A percentile compares a stretch with the other conserved stretches of the same genome.
Conservation (phyloP, 2,888 invertebrate species). For the Clostera curtula region DNA sequence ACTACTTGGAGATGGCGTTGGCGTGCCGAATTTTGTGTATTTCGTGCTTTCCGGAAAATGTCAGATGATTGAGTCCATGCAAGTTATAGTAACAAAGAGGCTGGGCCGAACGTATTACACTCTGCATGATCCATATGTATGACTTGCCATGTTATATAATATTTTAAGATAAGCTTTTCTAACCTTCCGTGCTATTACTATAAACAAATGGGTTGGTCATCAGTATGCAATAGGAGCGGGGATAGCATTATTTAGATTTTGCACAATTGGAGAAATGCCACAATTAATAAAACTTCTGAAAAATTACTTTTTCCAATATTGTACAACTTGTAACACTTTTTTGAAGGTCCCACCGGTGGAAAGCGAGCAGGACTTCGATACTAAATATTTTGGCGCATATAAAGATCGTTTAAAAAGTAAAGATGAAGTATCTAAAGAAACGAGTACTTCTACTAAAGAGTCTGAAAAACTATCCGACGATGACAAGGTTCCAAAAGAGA, state of each 20-base stretch:
- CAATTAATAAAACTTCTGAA: no score
- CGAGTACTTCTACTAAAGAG: conserved; percentile 8
- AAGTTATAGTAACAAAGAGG: conserved; percentile 46
- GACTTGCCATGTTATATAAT: no score
- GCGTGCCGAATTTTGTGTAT: conserved; percentile 65
- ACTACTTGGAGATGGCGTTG: conserved; percentile 67
- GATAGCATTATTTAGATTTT: no score
- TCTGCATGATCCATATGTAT: conserved; percentile 64
- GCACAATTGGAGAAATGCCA: no score
- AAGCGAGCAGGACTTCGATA: conserved; percentile 60
- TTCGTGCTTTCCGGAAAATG: conserved; percentile 76
- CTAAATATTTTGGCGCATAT: conserved; percentile 58
- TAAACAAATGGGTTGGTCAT: no score
- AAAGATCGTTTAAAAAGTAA: conserved; percentile 32
- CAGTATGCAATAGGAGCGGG: no score
- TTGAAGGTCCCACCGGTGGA: conserved; percentile 44
- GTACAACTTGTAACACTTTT: no score
- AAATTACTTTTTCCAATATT: no score
- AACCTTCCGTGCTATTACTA: no score
- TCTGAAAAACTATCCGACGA: conserved; percentile 7
- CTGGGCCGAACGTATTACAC: conserved; percentile 51
- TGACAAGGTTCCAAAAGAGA: no score
- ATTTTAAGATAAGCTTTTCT: background rate
- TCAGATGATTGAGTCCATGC: conserved; percentile 75
- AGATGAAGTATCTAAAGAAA: conserved; percentile 14